Evolutionary conservation across 2,888 invertebrate genomes (phyloP), one percentile per base, ranked within the genome.

Genomic region (Mongoloraphidia duomilia): DNA sequence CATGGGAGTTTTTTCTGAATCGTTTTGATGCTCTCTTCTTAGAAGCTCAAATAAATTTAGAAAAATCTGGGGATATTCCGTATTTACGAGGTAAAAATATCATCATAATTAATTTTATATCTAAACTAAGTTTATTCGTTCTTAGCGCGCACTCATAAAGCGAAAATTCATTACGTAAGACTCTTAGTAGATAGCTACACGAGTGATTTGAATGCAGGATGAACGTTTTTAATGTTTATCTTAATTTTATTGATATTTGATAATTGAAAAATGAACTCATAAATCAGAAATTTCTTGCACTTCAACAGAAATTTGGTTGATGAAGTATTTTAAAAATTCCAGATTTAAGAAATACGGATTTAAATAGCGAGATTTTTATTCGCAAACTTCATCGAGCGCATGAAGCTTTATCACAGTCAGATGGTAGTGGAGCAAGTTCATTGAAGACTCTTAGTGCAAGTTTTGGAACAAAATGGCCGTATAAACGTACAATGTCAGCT

Each of bases 1-100:
- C 86, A 0, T 98, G 98, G 96, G 93, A 96, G 55, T 98, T 99
- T 74, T 98, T 98, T 67, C 76, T 96, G 26, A 91, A 92, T 65
- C 79, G 93, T 49, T 97, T 98, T 65, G 97, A 98, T 63, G 87
- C 94, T 0, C 70, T 99, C 5, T 91, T 94, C 60, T 71, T 98
- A 34, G 98, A 99, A 68, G 93, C 96, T 0, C 97, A 98, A 72
- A 84, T 98, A 37, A 86, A 82, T 63, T 71, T 89, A 54, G 90
- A 90, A 62, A 86, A 84, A 68, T 75, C 79, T 14, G 87, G 91
- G 4, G 94, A 95, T 59, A 80, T 91, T 52, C 74, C 84, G 1
- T 87, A 83, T 63, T 73, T 89, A 44, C 77, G 89, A 69, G 90
- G 89, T 88, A 65, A 64, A 59, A 56, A 40, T 33, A 34, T 44